Base-by-base conservation (phyloP, 2,113 vertebrate species). In the Girardinichthys multiradiatus region DNA sequence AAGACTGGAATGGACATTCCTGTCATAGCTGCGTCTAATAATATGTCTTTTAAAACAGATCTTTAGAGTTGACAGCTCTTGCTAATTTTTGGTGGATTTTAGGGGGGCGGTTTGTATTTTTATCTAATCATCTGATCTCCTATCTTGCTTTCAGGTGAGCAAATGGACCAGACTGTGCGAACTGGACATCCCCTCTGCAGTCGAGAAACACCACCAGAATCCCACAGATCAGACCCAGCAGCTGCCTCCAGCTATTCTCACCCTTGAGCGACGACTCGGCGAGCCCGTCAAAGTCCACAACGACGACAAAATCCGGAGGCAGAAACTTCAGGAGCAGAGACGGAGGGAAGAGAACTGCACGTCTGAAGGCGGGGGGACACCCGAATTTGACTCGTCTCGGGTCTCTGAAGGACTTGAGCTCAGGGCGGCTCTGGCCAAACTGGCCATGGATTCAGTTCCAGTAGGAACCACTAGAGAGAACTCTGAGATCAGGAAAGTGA, bases 101-200 rank as follows among this genome's bases (percentile, higher is more conserved):
- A 45, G 19, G 4, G 42, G 19, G n/a, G 14, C 17, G 4, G 14
- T 42, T 15, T 45, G 42, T 45, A 45, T 45, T n/a, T n/a, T n/a
- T 45, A 42, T 42, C 39, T 45, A 19, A 45, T 45, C 5, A 45
- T 19, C 42, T 45, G 14, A 45, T 19, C 42, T 45, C 14, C 42
- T 45, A 1, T 69, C 1, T 1, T 72, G 13, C 79, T 86, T 4
- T 66, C 82, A 99, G 98, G 97, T 99, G 66, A 99, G 98, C 90
- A 95, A 96, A 75, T 99, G 98, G 98, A 99, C 98, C 80, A 93
- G 96, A 57, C 94, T 99, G 3, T 99, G 98, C 93, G 98, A 99
- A 89, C 93, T 97, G 79, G 96, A 93, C 82, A 96, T 99, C 77
- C 98, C 98, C 14, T 91, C 92, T 61, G 96, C 96, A 37, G 94